Base-by-base conservation (phyloP, 2,113 vertebrate species). In the Poeciliopsis turrubarensis region DNA sequence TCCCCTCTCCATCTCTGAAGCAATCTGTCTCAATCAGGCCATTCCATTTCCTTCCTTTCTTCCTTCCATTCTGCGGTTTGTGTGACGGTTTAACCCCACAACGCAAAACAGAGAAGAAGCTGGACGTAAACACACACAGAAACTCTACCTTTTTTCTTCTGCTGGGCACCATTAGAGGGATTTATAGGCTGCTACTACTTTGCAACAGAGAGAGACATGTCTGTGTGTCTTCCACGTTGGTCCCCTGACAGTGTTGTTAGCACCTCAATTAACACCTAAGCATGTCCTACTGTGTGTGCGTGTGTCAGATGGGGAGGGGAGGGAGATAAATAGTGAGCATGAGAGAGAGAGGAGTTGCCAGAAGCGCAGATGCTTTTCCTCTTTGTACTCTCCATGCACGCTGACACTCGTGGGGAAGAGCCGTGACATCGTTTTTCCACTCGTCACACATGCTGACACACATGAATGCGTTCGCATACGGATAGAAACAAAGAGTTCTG, bases 21-120 rank as follows among this genome's bases (percentile, higher is more conserved):
- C 71, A n/a, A 91, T 92, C 90, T 51, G 54, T 91, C 86, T 79
- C 88, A 89, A 88, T 91, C 91, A 88, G 88, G 70, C 68, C 13
- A 1, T 74, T 83, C 87, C 86, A 77, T 85, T 87, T 81, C 67
- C 70, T 60, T 37, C 37, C 78, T 79, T 79, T 54, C 70, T 81
- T 30, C 73, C 82, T 64, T 89, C 88, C 79, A 91, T 82, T 89
- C 61, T 70, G 60, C 7, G 37, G 27, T 51, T 80, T 68, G 71
- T 61, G 67, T 32, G n/a, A 10, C 31, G 57, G 25, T 26, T 89
- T 85, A 88, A 86, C 81, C 68, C 87, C 86, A 89, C 86, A 85
- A 90, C 66, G 1, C 51, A 57, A 57, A 57, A 17, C 44, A 47
- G 44, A 47, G 26, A 68, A 71, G 66, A 68, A 71, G 66, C 72